These are phyloP conservation scores for Eumeta japonica DNA, from an alignment of 1,140 invertebrate genomes.

Conservation along the genomic window DNA sequence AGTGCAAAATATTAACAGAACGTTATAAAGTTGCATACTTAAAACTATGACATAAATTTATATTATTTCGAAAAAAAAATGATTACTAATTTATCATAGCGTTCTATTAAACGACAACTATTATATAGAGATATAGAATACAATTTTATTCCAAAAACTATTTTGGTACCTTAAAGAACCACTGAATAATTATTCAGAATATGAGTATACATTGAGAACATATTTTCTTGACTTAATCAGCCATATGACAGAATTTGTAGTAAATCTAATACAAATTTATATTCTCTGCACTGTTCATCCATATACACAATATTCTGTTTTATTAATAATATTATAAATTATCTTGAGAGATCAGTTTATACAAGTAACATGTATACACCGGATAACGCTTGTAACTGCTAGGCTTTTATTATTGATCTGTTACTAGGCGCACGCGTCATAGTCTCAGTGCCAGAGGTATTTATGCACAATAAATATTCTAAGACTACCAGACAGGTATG, in stretches of 20 bases:
- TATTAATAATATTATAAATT: conserved; percentile 53
- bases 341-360: conserved; percentile 56
- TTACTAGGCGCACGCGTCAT: conserved; percentile 31
- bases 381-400: conserved; percentile 29
- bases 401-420: conserved; percentile 32
- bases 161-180: conserved; percentile 51
- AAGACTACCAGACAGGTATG: conserved; percentile 38
- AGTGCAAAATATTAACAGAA: conserved; percentile 53
- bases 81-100: conserved; percentile 49
- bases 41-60: conserved; percentile 54
- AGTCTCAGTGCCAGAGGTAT: conserved; percentile 32
- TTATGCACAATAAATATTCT: conserved; percentile 39
- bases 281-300: conserved; percentile 49
- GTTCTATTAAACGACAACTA: conserved; percentile 51
- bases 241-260: no score
- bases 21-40: conserved; percentile 38
- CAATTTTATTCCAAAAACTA: conserved; percentile 55
- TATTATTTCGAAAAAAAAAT: conserved; percentile 50
- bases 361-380: conserved; percentile 45
- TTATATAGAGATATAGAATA: conserved; percentile 57
- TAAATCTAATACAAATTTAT: conserved; percentile 47
- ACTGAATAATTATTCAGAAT: no score
- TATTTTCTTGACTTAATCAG: no score
- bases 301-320: conserved; percentile 52
- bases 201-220: no score